Evolutionary conservation across 2,113 vertebrate genomes (phyloP), one percentile per base, ranked within the genome.

Genomic region (Lepisosteus oculatus): DNA sequence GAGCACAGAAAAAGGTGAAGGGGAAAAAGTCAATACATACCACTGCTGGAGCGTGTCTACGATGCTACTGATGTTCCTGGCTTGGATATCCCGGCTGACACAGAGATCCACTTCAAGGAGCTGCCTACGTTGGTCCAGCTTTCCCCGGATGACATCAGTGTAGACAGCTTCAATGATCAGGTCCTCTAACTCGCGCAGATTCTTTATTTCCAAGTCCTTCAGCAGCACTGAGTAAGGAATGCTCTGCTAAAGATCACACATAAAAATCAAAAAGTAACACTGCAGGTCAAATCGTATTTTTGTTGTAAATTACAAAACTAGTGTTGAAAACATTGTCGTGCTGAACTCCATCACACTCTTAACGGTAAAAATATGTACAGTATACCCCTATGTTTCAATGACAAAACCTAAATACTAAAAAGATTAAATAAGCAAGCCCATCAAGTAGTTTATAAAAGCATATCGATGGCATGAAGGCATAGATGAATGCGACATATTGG

Each of bases 181-280:
- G 77, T 94, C 93, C 77, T 95, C 93, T 69, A 95, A 8, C 72
- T 95, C 91, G 74, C 93, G 89, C 76, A 93, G 84, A 69, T 92
- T 94, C 77, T 84, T 87, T 89, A 95, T 89, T 67, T 93, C 92
- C 79, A 95, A 81, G 78, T 94, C 91, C 73, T 85, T 90, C 83
- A 94, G 87, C 81, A 95, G 88, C 83, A 92, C 88, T 0, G 92
- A 91, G 84, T 95, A 95, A 44, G 93, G 94, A 80, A 95, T 93
- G 79, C 91, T 92, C 93, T 95, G 81, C 65, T 77, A 78, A 72
- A 13, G 82, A 5, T 6, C 47, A 9, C 47, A 51, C 47, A 51
- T 9, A 51, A 5, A 51, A 5, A 51, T 51, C 47, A 29, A 29
- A 29, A 29, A 29, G 29, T 29, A 29, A 29, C 29, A 29, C 29